Evolutionary conservation across 2,888 invertebrate genomes (phyloP), one percentile per base, ranked within the genome.

Genomic region (Julus scanicus): DNA sequence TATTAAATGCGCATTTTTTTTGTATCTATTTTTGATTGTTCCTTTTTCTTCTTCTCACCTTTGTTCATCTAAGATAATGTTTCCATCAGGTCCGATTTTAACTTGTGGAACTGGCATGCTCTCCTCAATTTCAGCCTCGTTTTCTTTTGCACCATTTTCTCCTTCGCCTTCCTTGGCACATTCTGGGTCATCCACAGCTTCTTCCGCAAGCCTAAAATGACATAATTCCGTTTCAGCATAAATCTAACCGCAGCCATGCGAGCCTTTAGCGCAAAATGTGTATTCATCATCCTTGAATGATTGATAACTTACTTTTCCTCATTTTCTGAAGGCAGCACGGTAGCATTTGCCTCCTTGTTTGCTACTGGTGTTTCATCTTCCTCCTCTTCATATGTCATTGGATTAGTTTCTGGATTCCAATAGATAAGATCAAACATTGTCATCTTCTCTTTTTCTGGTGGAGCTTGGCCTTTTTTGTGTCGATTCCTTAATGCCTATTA

Each of bases 371-470:
- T 17, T 20, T 17, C 11, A 44, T 48, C 40, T 29, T 87, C 84
- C 13, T 71, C 88, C 0, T 49, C 37, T 20, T 63, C 71, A 40
- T 87, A 63, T 63, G 57, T 91, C 91, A 92, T 91, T 13, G 91
- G 92, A 88, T 92, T 92, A 80, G 89, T 90, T 1, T 93, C 92
- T 5, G 98, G 98, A 93, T 98, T 98, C 93, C 97, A 98, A 93
- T 96, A 97, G 91, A 98, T 97, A 88, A 98, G 94, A 92, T 98
- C 98, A 90, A 96, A 95, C 97, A 98, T 98, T 85, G 96, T 97
- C 90, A 98, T 94, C 88, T 92, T 92, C 29, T 90, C 90, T 44
- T 91, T 90, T 89, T 92, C 92, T 8, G 92, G 91, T 11, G 91
- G 91, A 29, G 20, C 48, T 80, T 71, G 40, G 11, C 84, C 84